Percentiles rank a stretch among this genome's conserved stretches.
phyloP scores from a whole-genome alignment of 2,888 invertebrate species.

The Stegophylla sp. region DNA sequence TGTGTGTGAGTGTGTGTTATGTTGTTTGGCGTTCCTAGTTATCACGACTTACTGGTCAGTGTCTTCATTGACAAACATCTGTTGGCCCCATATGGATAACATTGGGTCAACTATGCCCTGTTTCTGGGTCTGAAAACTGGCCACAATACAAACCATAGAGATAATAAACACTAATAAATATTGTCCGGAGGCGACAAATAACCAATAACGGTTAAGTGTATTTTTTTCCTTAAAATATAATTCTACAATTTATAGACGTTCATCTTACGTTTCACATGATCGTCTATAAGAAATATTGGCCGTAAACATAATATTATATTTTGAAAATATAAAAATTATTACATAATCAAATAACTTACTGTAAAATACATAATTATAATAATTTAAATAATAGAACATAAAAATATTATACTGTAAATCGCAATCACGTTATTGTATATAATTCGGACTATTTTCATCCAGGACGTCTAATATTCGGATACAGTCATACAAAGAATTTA shows the following conservation, averaged over 20 bases:
- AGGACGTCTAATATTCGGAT: no score
- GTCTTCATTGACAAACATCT: conserved; percentile 97
- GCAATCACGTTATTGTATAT: no score
- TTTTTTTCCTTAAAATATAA: not conserved
- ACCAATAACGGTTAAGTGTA: not conserved
- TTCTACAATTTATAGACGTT: not conserved
- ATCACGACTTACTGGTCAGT: conserved; percentile 88
- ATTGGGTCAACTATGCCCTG: conserved; percentile 97
- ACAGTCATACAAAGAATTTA: no score
- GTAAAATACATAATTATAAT: no score
- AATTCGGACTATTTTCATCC: no score
- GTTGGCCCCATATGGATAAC: conserved; percentile 98
- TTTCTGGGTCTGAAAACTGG: conserved; percentile 74
- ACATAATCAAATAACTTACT: no score
- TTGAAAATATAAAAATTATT: not conserved
- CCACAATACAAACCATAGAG: conserved; percentile 63
- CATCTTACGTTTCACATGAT: not conserved
- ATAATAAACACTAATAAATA: conserved; percentile 52
- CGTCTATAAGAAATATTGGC: not conserved
- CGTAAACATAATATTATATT: not conserved
- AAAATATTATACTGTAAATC: no score
- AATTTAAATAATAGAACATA: no score
- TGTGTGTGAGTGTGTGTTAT: conserved; percentile 32
- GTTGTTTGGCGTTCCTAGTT: conserved; percentile 60
- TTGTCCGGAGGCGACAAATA: conserved; percentile 30